Evolutionary conservation across 2,888 invertebrate species (phyloP).

Genomic region (Xanthorhoe spadicearia): DNA sequence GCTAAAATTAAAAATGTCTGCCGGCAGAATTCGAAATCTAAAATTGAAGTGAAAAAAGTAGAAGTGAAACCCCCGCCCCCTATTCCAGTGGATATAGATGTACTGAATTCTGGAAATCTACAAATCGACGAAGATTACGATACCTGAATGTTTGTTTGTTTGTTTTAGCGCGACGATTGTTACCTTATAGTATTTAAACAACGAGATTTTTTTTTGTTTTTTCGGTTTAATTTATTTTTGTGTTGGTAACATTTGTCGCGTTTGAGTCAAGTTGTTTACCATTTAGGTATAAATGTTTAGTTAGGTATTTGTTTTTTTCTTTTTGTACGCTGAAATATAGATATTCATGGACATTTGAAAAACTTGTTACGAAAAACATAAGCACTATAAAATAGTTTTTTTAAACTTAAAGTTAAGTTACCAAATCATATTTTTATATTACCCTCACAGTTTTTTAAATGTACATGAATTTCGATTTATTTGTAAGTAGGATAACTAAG

Average conservation of each 20-base stretch:
- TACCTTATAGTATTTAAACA: slow-evolving; percentile 45
- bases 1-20: slow-evolving; percentile 52
- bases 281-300: slow-evolving; percentile 59
- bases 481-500: slow-evolving; percentile 25
- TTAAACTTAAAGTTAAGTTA: slow-evolving; percentile 2
- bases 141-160: slow-evolving; percentile 74
- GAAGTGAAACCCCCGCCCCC: slow-evolving; percentile 53
- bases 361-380: slow-evolving; percentile 6
- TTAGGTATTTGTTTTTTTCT: slow-evolving; percentile 46
- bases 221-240: slow-evolving; percentile 39
- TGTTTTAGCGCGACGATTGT: slow-evolving; percentile 55
- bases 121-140: slow-evolving; percentile 83
- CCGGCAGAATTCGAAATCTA: slow-evolving; percentile 68
- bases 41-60: slow-evolving; percentile 61
- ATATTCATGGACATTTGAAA: slow-evolving; percentile 46
- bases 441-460: slow-evolving; percentile 15
- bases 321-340: slow-evolving; percentile 48
- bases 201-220: slow-evolving; percentile 45
- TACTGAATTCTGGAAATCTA: slow-evolving; percentile 73
- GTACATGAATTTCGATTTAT: slow-evolving; percentile 25
- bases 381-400: neutral
- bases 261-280: slow-evolving; percentile 65
- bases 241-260: slow-evolving; percentile 57
- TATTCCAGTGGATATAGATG: slow-evolving; percentile 65
- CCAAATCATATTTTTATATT: slow-evolving; percentile 4